A percentile compares a stretch with the other conserved stretches of the same genome.
These are phyloP conservation scores for Tetramorium bicarinatum DNA, from an alignment of 2,888 invertebrate species.

Conservation along the genomic window DNA sequence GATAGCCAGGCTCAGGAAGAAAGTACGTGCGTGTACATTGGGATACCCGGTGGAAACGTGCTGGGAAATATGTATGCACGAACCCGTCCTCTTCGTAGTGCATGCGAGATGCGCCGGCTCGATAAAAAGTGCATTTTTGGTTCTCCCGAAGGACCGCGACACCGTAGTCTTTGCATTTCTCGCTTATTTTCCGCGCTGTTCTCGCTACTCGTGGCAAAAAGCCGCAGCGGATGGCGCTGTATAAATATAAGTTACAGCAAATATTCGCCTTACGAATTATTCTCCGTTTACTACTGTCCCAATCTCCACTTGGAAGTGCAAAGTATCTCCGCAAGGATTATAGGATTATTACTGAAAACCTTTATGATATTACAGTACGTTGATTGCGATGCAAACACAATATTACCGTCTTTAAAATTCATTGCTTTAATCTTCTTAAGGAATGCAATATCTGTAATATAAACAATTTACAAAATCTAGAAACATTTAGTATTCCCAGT, in stretches of 20 bases:
- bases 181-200: constrained; percentile 40
- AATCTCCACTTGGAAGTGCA: background rate
- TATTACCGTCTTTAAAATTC: constrained; percentile 14
- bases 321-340: constrained; percentile 21
- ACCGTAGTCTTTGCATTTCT: constrained; percentile 31
- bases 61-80: constrained; percentile 78
- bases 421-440: background rate
- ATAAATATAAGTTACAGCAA: constrained; percentile 26
- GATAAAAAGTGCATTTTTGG: constrained; percentile 80
- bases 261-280: constrained; percentile 25
- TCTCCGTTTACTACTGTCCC: background rate
- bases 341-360: constrained; percentile 8
- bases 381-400: background rate
- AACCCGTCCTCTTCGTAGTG: constrained; percentile 65
- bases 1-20: constrained; percentile 53
- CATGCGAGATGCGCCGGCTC: constrained; percentile 76
- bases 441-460: background rate
- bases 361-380: background rate
- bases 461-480: constrained; percentile 21
- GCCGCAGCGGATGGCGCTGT: background rate
- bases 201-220: constrained; percentile 16
- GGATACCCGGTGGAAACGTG: constrained; percentile 74
- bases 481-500: background rate
- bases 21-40: constrained; percentile 58
- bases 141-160: constrained; percentile 65